Evolutionary conservation across 1,140 invertebrate genomes (phyloP).

Genomic region (Drosophila gunungcola): DNA sequence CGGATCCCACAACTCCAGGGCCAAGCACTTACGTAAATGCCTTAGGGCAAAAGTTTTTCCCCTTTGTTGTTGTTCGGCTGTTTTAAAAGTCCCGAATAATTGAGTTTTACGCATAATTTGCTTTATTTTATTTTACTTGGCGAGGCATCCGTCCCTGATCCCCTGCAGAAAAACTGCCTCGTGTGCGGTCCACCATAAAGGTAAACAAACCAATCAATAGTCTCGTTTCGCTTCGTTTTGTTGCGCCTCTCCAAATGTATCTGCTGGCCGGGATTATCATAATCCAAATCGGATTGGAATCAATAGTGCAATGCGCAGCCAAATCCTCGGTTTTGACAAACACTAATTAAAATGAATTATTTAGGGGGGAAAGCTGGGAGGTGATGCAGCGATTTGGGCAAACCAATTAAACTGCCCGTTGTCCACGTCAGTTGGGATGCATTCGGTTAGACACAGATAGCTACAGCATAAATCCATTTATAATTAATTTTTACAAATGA

Average conservation of each 20-base stretch:
- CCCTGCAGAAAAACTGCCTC: conserved; percentile 14
- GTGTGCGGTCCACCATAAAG: conserved; percentile 34
- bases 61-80: conserved; percentile 57
- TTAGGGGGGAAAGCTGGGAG: conserved; percentile 11
- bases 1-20: conserved; percentile 23
- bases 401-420: conserved; percentile 39
- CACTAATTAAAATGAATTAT: conserved; percentile 65
- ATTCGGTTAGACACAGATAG: conserved; percentile 32
- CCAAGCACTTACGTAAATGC: conserved; percentile 64
- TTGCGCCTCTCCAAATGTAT: conserved; percentile 2
- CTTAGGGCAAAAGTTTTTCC: conserved; percentile 65
- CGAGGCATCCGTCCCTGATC: conserved; percentile 18
- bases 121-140: conserved; percentile 71
- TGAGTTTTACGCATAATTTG: conserved; percentile 75
- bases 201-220: conserved; percentile 47
- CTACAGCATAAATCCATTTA: conserved; percentile 55
- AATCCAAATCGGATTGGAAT: conserved; percentile 44
- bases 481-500: conserved; percentile 66
- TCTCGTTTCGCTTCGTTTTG: neutral
- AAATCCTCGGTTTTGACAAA: conserved; percentile 39
- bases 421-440: conserved; percentile 12
- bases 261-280: conserved; percentile 18
- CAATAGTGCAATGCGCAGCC: conserved; percentile 25
- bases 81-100: conserved; percentile 71
- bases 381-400: conserved; percentile 15